Percentiles rank a stretch among this genome's conserved stretches.
Evolutionary conservation across 2,797 vertebrate genomes (phyloP).

Genomic region (Squalus acanthias): DNA sequence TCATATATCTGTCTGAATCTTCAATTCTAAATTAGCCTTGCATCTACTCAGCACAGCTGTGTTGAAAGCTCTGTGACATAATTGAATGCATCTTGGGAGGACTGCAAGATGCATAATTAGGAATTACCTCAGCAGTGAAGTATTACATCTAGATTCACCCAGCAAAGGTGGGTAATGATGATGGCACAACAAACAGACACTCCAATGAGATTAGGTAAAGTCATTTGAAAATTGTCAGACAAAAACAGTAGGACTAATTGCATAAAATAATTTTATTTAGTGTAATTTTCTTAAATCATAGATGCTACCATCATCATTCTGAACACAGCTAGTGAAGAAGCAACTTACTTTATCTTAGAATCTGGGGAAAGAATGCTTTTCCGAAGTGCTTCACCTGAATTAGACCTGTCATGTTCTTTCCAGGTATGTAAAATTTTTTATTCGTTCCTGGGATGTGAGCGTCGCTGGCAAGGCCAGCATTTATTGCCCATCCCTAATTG

Average conservation of each 20-base stretch:
- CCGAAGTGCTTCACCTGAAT: not conserved
- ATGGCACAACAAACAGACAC: not conserved
- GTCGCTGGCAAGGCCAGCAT: no score
- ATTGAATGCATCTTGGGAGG: not conserved
- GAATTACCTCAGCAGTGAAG: not conserved
- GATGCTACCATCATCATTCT: not conserved
- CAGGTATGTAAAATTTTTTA: not conserved
- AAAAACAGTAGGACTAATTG: not conserved
- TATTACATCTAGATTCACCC: not conserved
- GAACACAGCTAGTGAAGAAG: not conserved
- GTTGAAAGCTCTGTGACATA: not conserved
- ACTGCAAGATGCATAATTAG: not conserved
- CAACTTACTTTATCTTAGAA: not conserved
- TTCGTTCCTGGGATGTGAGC: no score
- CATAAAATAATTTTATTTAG: not conserved
- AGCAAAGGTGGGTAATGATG: not conserved
- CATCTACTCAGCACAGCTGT: not conserved
- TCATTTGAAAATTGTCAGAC: not conserved
- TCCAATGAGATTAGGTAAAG: not conserved
- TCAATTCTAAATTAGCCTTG: not conserved
- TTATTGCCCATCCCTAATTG: no score
- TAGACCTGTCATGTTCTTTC: not conserved
- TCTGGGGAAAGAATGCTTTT: not conserved
- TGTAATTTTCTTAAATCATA: conserved; percentile 13
- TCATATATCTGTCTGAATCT: not conserved